Evolutionary conservation across 2,113 vertebrate species (phyloP).

Genomic region (Cyprinodon variegatus): DNA sequence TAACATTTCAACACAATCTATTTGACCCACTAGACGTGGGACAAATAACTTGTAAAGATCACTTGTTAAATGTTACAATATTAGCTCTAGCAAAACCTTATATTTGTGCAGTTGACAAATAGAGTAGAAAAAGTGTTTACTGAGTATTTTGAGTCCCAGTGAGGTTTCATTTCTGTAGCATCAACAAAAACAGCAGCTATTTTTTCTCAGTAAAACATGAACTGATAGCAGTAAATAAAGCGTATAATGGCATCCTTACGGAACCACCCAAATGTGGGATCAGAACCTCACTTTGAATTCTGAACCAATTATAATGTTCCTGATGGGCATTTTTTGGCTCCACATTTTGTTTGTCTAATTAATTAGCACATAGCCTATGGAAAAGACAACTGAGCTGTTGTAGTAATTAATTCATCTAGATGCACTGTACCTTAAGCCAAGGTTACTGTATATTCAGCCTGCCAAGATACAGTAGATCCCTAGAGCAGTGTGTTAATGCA

Average conservation of each 20-base stretch:
- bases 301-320: conserved; percentile 68
- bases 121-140: not conserved
- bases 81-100: not conserved
- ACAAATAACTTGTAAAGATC: not conserved
- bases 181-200: conserved; percentile 9
- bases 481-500: conserved; percentile 17
- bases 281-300: conserved; percentile 36
- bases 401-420: conserved; percentile 65
- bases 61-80: not conserved
- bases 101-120: not conserved
- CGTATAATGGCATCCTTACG: conserved; percentile 12
- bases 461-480: conserved; percentile 27
- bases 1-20: too few species aligned
- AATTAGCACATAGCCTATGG: conserved; percentile 72
- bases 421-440: conserved; percentile 43
- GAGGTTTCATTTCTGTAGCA: not conserved
- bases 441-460: conserved; percentile 56
- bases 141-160: not conserved
- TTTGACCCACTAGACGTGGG: not conserved
- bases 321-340: conserved; percentile 68
- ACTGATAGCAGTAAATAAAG: conserved; percentile 43
- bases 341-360: conserved; percentile 71
- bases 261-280: conserved; percentile 39
- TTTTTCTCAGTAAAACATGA: conserved; percentile 44
- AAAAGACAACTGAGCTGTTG: conserved; percentile 51